Evolutionary conservation across 2,888 invertebrate species (phyloP).

Genomic region (Pyrgus malvae): DNA sequence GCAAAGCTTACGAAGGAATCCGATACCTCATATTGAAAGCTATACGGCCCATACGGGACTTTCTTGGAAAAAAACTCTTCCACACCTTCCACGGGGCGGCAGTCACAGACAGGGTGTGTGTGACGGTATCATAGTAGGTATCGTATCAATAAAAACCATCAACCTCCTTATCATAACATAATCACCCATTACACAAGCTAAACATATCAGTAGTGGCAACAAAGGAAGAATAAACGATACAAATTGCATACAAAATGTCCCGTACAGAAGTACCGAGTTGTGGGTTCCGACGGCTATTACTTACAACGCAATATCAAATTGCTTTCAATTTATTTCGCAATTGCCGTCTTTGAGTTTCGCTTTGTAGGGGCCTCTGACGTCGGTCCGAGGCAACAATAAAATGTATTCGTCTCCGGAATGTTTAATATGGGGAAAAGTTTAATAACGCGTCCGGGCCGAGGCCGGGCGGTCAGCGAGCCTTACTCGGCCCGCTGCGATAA

Average conservation of each 20-base stretch:
- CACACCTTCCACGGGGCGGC: too few relatives aligned
- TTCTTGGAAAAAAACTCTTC: too few relatives aligned
- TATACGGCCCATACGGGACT: too few relatives aligned
- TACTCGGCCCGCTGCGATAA: slow-evolving; percentile 68
- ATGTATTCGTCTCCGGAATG: slow-evolving; percentile 83
- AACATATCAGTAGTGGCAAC: neutral
- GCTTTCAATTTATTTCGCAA: slow-evolving; percentile 82
- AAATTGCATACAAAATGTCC: slow-evolving; percentile 72
- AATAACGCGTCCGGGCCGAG: slow-evolving; percentile 76
- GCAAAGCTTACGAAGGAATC: too few relatives aligned
- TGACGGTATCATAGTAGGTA: too few relatives aligned
- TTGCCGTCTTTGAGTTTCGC: slow-evolving; percentile 83
- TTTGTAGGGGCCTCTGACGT: slow-evolving; percentile 81
- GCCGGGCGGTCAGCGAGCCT: slow-evolving; percentile 65
- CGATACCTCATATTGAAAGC: too few relatives aligned
- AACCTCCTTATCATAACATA: too few relatives aligned
- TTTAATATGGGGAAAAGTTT: slow-evolving; percentile 83
- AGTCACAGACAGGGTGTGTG: too few relatives aligned
- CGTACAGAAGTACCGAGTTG: slow-evolving; percentile 53
- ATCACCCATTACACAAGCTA: too few relatives aligned
- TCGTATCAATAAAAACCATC: too few relatives aligned
- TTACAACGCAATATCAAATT: slow-evolving; percentile 82
- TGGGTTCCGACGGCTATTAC: slow-evolving; percentile 78
- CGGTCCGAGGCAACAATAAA: slow-evolving; percentile 82
- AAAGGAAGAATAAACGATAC: slow-evolving; percentile 9